Base-by-base conservation (phyloP, 2,797 vertebrate genomes). In the Antrozous pallidus region DNA sequence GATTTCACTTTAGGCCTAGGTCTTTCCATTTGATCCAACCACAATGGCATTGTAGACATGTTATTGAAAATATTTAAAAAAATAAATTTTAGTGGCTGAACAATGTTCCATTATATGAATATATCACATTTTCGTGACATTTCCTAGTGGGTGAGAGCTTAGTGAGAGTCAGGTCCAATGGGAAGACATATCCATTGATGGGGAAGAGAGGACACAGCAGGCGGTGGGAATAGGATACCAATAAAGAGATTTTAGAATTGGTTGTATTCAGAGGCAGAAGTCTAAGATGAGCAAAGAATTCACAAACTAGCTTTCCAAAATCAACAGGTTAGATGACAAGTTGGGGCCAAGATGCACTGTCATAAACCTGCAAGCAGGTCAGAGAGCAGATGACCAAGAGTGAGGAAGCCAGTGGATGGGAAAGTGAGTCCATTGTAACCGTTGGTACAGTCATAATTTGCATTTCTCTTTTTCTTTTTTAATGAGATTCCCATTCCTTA, bases 201-300 rank as follows among this genome's bases (percentile, higher is more conserved):
- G 65, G 20, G 54, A 36, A 24, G 71, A 42, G 20, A 45, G 58
- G 51, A 84, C 51, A 65, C 13, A 56, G 63, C 9, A 54, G n/a
- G 5, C 20, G 1, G 73, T 85, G 26, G 40, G 58, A 18, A 65
- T 4, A 87, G 58, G 51, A 13, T 49, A 54, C 26, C 24, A 69
- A 63, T 61, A 77, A 93, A 71, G 38, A 75, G 9, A 74, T 51
- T 82, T 51, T 36, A 87, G 63, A 91, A 82, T 17, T 89, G 67
- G 45, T 78, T 91, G 56, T 31, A 77, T 87, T 79, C 63, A 87
- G 89, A 93, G 33, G 61, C 22, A 77, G 56, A 92, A 67, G n/a
- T 81, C 54, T 92, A 42, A 73, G 17, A 90, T 81, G 47, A 80
- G 20, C 11, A 94, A 47, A n/a, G 2, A 24, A 20, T 80, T 16